Conservation (phyloP, 2,888 invertebrate genomes). For the Andrena trimmerana region DNA sequence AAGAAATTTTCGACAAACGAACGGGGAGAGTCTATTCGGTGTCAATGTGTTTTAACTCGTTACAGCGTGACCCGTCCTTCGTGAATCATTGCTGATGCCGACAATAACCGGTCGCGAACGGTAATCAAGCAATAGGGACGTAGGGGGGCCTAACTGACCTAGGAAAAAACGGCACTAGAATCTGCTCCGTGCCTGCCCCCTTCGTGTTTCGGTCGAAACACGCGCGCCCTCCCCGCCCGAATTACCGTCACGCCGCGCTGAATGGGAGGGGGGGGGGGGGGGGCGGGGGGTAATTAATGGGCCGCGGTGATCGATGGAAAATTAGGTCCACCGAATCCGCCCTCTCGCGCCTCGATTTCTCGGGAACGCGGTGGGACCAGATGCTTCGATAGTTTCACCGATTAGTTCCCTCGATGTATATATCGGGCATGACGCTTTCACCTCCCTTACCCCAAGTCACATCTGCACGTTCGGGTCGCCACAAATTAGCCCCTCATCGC, state of each 20-base stretch:
- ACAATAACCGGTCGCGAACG: constrained; percentile 37
- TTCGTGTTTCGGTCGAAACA: constrained; percentile 22
- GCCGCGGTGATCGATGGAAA: no score
- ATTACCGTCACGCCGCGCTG: background rate
- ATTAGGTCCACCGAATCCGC: no score
- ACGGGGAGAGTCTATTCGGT: constrained; percentile 10
- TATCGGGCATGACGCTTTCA: no score
- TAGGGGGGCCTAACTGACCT: constrained; percentile 64
- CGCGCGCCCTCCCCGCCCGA: background rate
- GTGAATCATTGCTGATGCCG: constrained; percentile 40
- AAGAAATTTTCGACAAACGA: constrained; percentile 13
- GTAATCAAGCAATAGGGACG: constrained; percentile 20
- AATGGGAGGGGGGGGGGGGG: no score
- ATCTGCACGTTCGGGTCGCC: background rate
- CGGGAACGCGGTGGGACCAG: no score
- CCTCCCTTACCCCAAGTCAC: background rate
- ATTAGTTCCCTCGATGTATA: no score
- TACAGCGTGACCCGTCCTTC: constrained; percentile 56
- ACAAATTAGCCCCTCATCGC: background rate
- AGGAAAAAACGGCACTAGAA: constrained; percentile 66
- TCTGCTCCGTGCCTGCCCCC: constrained; percentile 54
- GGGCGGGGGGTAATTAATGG: constrained; percentile 8
- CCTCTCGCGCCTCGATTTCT: no score
- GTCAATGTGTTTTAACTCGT: constrained; percentile 44
- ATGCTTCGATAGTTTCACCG: no score